Conservation (phyloP, 2,797 vertebrate species). For the Danio aesculapii region DNA sequence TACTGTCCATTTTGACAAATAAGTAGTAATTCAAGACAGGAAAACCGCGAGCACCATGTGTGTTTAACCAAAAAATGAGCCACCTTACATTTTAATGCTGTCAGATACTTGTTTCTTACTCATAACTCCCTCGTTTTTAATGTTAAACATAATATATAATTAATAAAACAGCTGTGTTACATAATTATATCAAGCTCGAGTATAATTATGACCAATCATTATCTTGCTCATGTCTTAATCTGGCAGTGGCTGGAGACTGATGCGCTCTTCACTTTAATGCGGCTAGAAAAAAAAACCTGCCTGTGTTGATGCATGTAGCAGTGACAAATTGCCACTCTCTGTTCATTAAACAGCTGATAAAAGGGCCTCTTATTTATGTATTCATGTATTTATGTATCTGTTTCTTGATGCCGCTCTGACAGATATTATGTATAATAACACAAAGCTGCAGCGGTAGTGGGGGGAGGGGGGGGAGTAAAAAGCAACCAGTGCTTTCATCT, state of each 20-base stretch:
- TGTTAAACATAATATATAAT: not conserved
- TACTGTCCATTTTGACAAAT: constrained; percentile 51
- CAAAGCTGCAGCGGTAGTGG: not conserved
- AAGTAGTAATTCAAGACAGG: constrained; percentile 21
- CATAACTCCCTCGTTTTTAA: not conserved
- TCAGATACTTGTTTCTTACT: not conserved
- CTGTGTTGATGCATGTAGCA: constrained; percentile 17
- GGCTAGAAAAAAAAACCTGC: constrained; percentile 6
- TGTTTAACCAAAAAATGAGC: constrained; percentile 4
- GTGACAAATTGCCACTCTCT: constrained; percentile 56
- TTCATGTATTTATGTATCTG: constrained; percentile 55
- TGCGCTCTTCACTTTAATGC: constrained; percentile 38
- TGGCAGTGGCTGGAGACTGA: not conserved
- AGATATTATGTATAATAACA: constrained; percentile 61
- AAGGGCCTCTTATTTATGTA: constrained; percentile 55
- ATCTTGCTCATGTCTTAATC: constrained; percentile 16
- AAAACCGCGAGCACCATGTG: not conserved
- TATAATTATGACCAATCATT: not conserved
- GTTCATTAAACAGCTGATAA: constrained; percentile 63
- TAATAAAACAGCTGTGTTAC: not conserved
- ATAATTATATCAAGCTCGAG: not conserved
- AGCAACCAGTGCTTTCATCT: constrained; percentile 62
- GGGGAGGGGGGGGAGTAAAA: constrained; percentile 36
- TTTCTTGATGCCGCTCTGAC: constrained; percentile 56
- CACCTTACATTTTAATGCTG: not conserved